phyloP scores from a whole-genome alignment of 2,888 invertebrate genomes.

The Pachycephus smyrnensis region DNA sequence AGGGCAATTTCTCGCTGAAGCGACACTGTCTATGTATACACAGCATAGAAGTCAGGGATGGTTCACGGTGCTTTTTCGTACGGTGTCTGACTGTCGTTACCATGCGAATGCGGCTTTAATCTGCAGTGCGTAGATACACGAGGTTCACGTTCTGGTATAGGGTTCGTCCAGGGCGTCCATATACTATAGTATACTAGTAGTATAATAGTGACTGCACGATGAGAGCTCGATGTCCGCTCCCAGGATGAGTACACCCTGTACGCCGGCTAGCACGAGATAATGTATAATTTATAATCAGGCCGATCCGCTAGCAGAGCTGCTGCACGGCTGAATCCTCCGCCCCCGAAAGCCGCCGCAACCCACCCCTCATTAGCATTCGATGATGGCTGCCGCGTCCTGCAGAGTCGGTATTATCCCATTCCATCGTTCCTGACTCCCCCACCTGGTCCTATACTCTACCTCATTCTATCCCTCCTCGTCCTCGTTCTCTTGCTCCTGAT shows the following conservation, averaged over 20 bases:
- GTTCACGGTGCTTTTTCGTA: background rate
- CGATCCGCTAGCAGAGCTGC: constrained; percentile 52
- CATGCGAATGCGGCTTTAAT: constrained; percentile 30
- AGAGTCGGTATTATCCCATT: constrained; percentile 59
- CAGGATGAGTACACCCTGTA: constrained; percentile 15
- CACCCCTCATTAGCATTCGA: constrained; percentile 67
- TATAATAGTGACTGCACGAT: background rate
- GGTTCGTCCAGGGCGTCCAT: constrained; percentile 23
- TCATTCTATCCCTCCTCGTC: constrained; percentile 22
- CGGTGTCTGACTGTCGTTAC: constrained; percentile 24
- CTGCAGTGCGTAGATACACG: constrained; percentile 40
- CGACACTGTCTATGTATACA: background rate
- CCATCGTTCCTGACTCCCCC: constrained; percentile 44
- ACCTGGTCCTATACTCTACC: constrained; percentile 41
- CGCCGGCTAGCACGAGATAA: constrained; percentile 46
- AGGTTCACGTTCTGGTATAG: constrained; percentile 27
- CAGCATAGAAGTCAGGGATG: background rate
- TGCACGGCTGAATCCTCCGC: constrained; percentile 53
- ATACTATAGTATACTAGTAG: background rate
- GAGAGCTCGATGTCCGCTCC: background rate
- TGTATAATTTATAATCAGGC: constrained; percentile 67
- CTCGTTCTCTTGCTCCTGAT: constrained; percentile 16
- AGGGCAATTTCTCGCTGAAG: background rate
- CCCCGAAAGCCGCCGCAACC: constrained; percentile 51
- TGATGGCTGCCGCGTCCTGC: constrained; percentile 66